Evolutionary conservation across 2,888 invertebrate species (phyloP).

Genomic region (Ptilodon capucinus): DNA sequence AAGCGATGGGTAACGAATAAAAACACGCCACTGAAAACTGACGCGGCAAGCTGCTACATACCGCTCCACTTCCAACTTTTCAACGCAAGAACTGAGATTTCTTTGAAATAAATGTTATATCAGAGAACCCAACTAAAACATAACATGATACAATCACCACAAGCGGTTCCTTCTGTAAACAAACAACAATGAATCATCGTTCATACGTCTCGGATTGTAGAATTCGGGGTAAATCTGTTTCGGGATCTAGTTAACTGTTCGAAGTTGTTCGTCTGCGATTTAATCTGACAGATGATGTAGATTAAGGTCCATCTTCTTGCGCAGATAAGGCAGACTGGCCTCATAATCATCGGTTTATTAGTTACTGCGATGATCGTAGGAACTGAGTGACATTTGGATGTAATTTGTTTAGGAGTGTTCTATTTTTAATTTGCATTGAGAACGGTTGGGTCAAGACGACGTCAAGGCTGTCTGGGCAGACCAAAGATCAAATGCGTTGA

Average conservation of each 20-base stretch:
- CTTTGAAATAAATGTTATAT: slow-evolving; percentile 11
- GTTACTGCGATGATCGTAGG: slow-evolving; percentile 9
- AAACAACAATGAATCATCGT: slow-evolving; percentile 40
- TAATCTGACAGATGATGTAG: slow-evolving; percentile 36
- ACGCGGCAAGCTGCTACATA: slow-evolving; percentile 6
- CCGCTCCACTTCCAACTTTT: slow-evolving; percentile 1
- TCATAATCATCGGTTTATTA: slow-evolving; percentile 12
- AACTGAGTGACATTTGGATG: slow-evolving; percentile 34
- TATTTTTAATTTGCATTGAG: slow-evolving; percentile 45
- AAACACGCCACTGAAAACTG: slow-evolving; percentile 22
- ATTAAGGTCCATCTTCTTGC: slow-evolving; percentile 21
- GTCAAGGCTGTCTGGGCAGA: slow-evolving; percentile 42
- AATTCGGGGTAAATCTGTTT: slow-evolving; percentile 32
- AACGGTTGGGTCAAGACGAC: slow-evolving; percentile 44
- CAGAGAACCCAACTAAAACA: slow-evolving; percentile 4
- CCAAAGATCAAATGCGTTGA: slow-evolving; percentile 32
- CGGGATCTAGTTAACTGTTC: slow-evolving; percentile 22
- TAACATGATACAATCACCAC: slow-evolving; percentile 14
- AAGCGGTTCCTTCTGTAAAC: slow-evolving; percentile 30
- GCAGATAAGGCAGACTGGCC: slow-evolving; percentile 23
- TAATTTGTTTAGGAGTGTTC: slow-evolving; percentile 34
- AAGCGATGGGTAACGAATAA: slow-evolving; percentile 39
- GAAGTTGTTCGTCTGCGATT: slow-evolving; percentile 23
- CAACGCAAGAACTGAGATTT: background rate
- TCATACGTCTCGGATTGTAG: slow-evolving; percentile 24